Evolutionary conservation across 2,888 invertebrate genomes (phyloP), one percentile per base, ranked within the genome.

Genomic region (Cephus spinipes): DNA sequence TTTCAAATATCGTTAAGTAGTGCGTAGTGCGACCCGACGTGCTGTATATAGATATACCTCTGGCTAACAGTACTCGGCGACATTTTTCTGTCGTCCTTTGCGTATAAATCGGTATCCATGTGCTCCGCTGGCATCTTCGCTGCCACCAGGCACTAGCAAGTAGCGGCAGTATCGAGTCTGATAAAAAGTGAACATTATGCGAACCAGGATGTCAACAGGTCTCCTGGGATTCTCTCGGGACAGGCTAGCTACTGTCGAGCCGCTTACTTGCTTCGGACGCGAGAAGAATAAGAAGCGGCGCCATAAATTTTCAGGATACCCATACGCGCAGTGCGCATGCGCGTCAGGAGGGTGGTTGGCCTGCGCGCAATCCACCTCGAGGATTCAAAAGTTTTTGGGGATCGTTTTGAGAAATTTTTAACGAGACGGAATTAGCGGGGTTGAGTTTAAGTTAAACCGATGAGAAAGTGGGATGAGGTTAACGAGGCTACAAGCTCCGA

Each of bases 171-270:
- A 55, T 55, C 55, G 55, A 55, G 55, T 55, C 55, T 55, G 55
- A 55, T 55, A 55, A 83, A 83, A 83, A 81, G 74, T 76, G 75
- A 81, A 80, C 83, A 84, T 85, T 82, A 86, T 81, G 83, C 84
- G 81, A 74, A 82, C 79, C 79, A 79, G 78, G 85, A 85, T 85
- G 86, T 85, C 85, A 86, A 87, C 85, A 83, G 82, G 80, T 87
- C 86, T 86, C 87, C 74, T 68, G 87, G 83, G 86, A 87, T 81
- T 71, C 74, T 40, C 36, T 40, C 23, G 71, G 77, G 77, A 82
- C 81, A 79, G 75, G 79, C 71, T 33, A 80, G 76, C 79, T 77
- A 74, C 76, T 79, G 76, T 82, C 76, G 68, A 82, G 76, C 79
- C 79, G 74, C 76, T 79, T 77, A 83, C 76, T 80, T 77, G 34